Evolutionary conservation across 2,888 invertebrate species (phyloP).

Genomic region (Tipula unca): DNA sequence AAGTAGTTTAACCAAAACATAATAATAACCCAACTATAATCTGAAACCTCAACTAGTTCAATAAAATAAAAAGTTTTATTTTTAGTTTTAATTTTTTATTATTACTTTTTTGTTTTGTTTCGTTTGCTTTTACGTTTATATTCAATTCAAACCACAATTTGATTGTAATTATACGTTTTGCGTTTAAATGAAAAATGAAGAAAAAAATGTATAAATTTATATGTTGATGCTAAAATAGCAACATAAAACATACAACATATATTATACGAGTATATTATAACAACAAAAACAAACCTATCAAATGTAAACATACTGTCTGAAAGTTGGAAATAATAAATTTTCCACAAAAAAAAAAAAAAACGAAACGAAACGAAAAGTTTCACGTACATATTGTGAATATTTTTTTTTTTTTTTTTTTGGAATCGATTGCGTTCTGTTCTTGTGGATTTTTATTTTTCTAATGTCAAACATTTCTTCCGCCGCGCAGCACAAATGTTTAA

Average conservation of each 20-base stretch:
- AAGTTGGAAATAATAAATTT: not conserved
- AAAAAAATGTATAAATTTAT: not conserved
- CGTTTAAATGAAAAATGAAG: not conserved
- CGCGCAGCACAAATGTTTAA: not conserved
- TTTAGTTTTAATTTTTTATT: not conserved
- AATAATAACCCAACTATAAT: not conserved
- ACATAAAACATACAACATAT: not conserved
- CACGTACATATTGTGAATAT: not conserved
- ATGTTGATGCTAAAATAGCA: not conserved
- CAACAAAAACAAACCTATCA: not conserved
- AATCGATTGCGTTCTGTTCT: not conserved
- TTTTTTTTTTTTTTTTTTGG: not conserved
- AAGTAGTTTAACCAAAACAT: not conserved
- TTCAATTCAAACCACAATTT: constrained; percentile 14
- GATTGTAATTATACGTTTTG: not conserved
- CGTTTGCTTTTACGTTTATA: not conserved
- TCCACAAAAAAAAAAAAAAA: not conserved
- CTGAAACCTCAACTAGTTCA: not conserved
- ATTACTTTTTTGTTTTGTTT: not conserved
- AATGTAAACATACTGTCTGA: not conserved
- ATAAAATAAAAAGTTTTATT: constrained; percentile 3
- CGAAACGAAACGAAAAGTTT: not conserved
- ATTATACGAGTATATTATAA: not conserved
- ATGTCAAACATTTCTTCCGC: not conserved
- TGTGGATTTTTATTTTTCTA: not conserved